Conservation (phyloP, 2,797 vertebrate species). For the Brachyalestes nurse region DNA sequence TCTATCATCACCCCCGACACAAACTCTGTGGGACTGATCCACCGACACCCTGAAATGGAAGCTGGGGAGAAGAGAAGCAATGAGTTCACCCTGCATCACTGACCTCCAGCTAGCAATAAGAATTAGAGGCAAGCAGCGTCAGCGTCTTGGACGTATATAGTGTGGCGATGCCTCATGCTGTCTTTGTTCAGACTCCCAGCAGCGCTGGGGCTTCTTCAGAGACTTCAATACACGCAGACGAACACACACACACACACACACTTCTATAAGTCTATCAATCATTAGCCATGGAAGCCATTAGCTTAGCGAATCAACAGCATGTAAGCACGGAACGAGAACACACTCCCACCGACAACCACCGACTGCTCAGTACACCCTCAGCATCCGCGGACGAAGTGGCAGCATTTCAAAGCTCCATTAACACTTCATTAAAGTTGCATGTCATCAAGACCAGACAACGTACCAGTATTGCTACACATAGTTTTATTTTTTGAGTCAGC, state of each 20-base stretch:
- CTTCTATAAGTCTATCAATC: not conserved
- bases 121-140: not conserved
- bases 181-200: not conserved
- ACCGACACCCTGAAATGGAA: not conserved
- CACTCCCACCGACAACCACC: constrained; percentile 19
- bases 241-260: not conserved
- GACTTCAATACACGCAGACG: not conserved
- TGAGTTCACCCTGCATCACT: not conserved
- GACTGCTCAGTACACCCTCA: constrained; percentile 3
- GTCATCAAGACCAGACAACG: constrained; percentile 45
- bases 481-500: not conserved
- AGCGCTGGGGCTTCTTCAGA: not conserved
- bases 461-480: constrained; percentile 41
- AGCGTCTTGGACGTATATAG: not conserved
- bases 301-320: not conserved
- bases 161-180: not conserved
- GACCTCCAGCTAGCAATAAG: not conserved
- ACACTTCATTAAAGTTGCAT: constrained; percentile 34
- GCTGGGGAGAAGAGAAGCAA: not conserved
- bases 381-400: constrained; percentile 47
- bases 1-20: not conserved
- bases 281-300: not conserved
- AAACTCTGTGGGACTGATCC: constrained; percentile 1
- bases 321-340: not conserved
- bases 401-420: constrained; percentile 57